Evolutionary conservation across 1,140 invertebrate species (phyloP), one percentile per base, ranked within the genome.

Genomic region (Pseudoatta argentina): DNA sequence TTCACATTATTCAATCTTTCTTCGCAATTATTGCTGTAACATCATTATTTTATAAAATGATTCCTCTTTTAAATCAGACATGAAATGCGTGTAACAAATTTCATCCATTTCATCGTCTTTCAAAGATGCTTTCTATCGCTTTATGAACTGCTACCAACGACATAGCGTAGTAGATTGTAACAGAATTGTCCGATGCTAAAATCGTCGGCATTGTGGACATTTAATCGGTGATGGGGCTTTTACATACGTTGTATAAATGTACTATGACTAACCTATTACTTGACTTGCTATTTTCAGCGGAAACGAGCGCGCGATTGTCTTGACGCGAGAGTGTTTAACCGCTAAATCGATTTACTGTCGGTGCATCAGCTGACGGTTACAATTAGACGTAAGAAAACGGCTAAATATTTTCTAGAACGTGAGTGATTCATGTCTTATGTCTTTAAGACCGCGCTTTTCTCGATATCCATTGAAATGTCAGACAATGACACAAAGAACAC

Each of bases 281-380:
- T 44, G 53, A 18, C n/a, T 5, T 48, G n/a, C 48, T 30, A 55
- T 81, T 81, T 79, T 71, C 66, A 59, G 4, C 76, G 64, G 16
- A 81, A 85, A 85, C 61, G 44, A 53, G 55, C 64, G 14, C 39
- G 44, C 53, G 77, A 86, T 72, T 86, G 30, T 48, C 76, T 61
- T 71, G 75, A 73, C 67, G 57, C 27, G 21, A 27, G 48, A 81
- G 39, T 69, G 64, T 67, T 79, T 86, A 55, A 81, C 61, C 53
- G 75, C 69, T 55, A 61, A 77, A 89, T 89, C 83, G 87, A 89
- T 86, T 89, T 88, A 69, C 67, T 18, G 79, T 75, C 59, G 51
- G 3, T 83, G 48, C 63, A 63, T 88, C 81, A 59, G 27, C 61
- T 86, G 86, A 71, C 73, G 21, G 27, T 77, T 53, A 51, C 30